Percentiles rank a stretch among this genome's conserved stretches.
phyloP scores from a whole-genome alignment of 2,797 vertebrate species.

The Helostoma temminkii region DNA sequence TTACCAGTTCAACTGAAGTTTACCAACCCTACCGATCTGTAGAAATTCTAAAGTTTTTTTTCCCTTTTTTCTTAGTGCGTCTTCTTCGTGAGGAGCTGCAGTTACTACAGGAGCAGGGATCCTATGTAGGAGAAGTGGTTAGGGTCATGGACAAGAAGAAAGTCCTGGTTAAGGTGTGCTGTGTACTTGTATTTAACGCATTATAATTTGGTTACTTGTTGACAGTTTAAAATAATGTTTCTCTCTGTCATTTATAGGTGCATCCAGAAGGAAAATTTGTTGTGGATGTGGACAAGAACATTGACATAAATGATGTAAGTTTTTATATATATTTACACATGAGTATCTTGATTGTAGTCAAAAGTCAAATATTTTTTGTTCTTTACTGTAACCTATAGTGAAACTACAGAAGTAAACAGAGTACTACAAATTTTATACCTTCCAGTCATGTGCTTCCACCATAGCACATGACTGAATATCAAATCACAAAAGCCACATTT shows the following conservation, averaged over 20 bases:
- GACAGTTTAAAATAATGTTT: background rate
- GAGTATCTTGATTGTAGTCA: background rate
- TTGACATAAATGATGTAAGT: constrained; percentile 98
- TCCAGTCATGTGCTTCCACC: background rate
- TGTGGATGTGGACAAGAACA: constrained; percentile 99
- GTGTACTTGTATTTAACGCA: background rate
- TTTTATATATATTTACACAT: background rate
- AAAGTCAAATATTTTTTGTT: background rate
- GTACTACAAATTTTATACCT: background rate
- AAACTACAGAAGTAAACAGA: background rate
- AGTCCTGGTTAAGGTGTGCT: constrained; percentile 94
- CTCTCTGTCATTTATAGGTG: constrained; percentile 83
- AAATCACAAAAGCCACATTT: background rate
- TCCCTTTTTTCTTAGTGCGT: constrained; percentile 83
- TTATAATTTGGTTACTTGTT: background rate
- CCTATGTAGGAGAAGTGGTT: constrained; percentile 98
- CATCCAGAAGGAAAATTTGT: constrained; percentile 99
- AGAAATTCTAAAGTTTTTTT: background rate
- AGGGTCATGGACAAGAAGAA: constrained; percentile 99
- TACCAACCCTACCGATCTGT: background rate
- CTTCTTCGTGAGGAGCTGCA: constrained; percentile 96
- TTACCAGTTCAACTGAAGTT: background rate
- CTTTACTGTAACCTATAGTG: background rate
- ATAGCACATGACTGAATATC: background rate
- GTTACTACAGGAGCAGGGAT: constrained; percentile 97